Evolutionary conservation across 1,140 invertebrate genomes (phyloP), one percentile per base, ranked within the genome.

Genomic region (Cardiocondyla obscurior): DNA sequence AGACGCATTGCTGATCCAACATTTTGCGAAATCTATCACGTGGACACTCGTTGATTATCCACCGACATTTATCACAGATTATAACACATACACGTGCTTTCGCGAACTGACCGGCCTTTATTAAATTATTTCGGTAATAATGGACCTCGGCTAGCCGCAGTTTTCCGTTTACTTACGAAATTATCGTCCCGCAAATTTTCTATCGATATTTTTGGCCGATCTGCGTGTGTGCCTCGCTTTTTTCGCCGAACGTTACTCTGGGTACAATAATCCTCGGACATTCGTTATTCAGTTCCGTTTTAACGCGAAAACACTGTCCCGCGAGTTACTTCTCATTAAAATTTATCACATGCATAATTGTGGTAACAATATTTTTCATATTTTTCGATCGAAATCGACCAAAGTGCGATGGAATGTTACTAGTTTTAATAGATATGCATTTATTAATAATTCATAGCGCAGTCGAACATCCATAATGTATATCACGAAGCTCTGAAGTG

Each of bases 351-450:
- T 4, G 19, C 8, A 4, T 39, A 58, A 58, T 58, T n/a, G n/a
- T n/a, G n/a, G n/a, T n/a, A n/a, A 72, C 19, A 6, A 53, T 53
- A 25, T 58, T 10, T 19, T 58, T 2, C 4, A 58, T 14, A 30
- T 14, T 30, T 30, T 16, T 53, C 6, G 12, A 19, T 60, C 14
- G 0, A 36, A 70, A 70, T 7, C 8, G n/a, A 22, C 25, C 12
- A 25, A 28, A n/a, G 3, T 60, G 25, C 42, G 16, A 5, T 28
- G 16, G 3, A 36, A 30, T 5, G 14, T 51, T 33, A 51, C 10
- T 36, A 5, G 1, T 76, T 76, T 51, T 64, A 7, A 36, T 49
- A 49, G 8, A 62, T 76, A 49, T 49, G 33, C 49, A 73, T 22
- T 36, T 36, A 25, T 28, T 57, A 28, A 36, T 49, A 8, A 42